Conservation (phyloP, 2,113 vertebrate genomes). For the Colius striatus region DNA sequence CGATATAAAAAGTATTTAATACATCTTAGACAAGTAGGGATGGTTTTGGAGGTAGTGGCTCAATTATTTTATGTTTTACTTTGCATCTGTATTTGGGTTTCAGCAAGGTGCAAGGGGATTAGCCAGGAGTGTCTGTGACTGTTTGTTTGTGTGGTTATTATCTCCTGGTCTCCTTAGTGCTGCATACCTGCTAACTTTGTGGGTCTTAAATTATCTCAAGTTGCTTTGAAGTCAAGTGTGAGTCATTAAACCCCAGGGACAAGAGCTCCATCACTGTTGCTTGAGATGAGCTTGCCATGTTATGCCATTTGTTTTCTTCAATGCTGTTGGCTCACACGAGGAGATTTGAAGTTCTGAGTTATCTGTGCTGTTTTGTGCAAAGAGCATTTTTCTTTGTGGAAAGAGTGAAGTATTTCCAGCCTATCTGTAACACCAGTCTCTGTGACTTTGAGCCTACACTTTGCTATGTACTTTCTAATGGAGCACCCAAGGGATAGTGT, state of each 20-base stretch:
- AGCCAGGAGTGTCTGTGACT: not conserved
- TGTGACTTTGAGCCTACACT: not conserved
- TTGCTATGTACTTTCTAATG: not conserved
- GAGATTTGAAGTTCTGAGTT: not conserved
- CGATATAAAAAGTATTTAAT: not conserved
- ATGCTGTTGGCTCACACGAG: not conserved
- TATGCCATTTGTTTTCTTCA: not conserved
- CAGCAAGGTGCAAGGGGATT: not conserved
- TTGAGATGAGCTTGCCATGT: not conserved
- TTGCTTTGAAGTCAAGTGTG: not conserved
- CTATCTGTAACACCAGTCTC: not conserved
- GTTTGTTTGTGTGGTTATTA: not conserved
- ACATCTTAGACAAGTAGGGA: not conserved
- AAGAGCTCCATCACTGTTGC: not conserved
- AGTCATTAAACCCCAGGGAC: not conserved
- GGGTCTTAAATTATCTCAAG: not conserved
- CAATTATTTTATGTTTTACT: not conserved
- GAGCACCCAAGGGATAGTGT: not conserved
- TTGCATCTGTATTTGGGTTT: not conserved
- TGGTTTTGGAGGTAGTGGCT: not conserved
- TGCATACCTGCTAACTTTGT: accelerated
- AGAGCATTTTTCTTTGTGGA: not conserved
- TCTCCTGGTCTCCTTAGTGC: not conserved
- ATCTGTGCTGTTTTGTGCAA: not conserved
- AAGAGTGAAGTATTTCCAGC: not conserved